These are phyloP conservation scores for Girardinichthys multiradiatus DNA, from an alignment of 2,113 vertebrate species.

Conservation along the genomic window DNA sequence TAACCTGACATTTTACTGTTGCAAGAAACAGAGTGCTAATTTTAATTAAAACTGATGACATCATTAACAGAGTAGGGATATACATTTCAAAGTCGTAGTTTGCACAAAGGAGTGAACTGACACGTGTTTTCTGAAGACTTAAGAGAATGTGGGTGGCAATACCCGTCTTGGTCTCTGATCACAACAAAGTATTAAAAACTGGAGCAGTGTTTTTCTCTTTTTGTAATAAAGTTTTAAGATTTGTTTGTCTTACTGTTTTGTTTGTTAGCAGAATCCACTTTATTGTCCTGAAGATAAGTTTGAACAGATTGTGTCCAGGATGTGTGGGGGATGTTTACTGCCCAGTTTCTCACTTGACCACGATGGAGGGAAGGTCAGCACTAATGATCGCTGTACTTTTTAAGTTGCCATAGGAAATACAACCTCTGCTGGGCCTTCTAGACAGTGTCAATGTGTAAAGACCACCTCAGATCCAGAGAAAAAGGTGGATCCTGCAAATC, in stretches of 20 bases:
- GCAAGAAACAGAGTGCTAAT: slow-evolving; percentile 40
- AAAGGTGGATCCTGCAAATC: too few relatives aligned
- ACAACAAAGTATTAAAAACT: neutral
- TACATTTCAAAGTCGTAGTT: slow-evolving; percentile 21
- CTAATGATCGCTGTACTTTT: too few relatives aligned
- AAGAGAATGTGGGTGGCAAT: neutral
- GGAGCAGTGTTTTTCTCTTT: neutral
- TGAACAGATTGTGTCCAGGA: too few relatives aligned
- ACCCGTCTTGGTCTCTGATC: too few relatives aligned
- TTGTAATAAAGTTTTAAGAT: neutral
- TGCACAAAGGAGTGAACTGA: neutral
- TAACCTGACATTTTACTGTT: slow-evolving; percentile 6
- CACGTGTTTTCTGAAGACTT: slow-evolving; percentile 20
- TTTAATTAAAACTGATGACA: slow-evolving; percentile 11
- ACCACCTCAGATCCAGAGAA: too few relatives aligned
- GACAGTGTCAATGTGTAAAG: too few relatives aligned
- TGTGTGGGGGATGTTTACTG: too few relatives aligned
- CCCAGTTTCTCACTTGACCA: too few relatives aligned
- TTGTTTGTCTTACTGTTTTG: neutral
- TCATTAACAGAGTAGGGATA: slow-evolving; percentile 8
- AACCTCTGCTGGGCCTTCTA: too few relatives aligned
- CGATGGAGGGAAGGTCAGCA: too few relatives aligned
- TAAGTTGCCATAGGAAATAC: too few relatives aligned
- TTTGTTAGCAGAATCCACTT: neutral
- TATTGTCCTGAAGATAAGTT: neutral